These are phyloP conservation scores for Trachythela sp. DNA, from an alignment of 64 coral and sea anemone genomes.

Conservation along the genomic window DNA sequence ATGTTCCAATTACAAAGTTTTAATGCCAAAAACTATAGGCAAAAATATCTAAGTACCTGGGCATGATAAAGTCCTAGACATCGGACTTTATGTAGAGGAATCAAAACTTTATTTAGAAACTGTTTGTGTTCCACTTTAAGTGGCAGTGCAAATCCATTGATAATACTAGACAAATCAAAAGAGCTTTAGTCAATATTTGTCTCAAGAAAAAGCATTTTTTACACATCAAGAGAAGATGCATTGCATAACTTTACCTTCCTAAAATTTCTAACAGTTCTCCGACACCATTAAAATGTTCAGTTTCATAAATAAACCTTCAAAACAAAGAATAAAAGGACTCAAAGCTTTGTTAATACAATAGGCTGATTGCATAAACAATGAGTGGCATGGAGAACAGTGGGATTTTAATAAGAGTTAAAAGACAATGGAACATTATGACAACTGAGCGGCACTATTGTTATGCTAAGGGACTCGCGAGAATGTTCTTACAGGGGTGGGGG, in stretches of 20 bases:
- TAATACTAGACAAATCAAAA: conserved; percentile 62
- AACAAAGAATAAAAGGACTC: not conserved
- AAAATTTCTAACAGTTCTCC: conserved; percentile 98
- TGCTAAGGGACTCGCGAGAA: no score
- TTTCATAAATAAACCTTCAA: conserved; percentile 91
- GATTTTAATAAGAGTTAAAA: no score
- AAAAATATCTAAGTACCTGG: conserved; percentile 51
- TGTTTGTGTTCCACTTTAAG: conserved; percentile 95
- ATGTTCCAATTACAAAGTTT: not conserved
- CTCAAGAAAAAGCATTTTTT: not conserved
- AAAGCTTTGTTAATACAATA: not conserved
- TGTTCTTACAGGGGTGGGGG: no score
- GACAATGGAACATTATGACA: no score
- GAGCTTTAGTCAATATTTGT: no score
- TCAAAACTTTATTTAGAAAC: conserved; percentile 96
- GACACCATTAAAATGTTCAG: conserved; percentile 98
- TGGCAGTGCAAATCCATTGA: conserved; percentile 99
- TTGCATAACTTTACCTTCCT: conserved; percentile 67
- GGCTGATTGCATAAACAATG: not conserved
- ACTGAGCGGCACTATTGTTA: no score
- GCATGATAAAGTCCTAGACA: conserved; percentile 96
- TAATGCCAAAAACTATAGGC: not conserved
- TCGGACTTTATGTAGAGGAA: conserved; percentile 95
- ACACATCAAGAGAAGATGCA: not conserved
- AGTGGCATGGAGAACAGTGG: not conserved